Percentiles rank a stretch among this genome's conserved stretches.
Evolutionary conservation across 2,797 vertebrate genomes (phyloP).

Genomic region (Brachyalestes nurse): DNA sequence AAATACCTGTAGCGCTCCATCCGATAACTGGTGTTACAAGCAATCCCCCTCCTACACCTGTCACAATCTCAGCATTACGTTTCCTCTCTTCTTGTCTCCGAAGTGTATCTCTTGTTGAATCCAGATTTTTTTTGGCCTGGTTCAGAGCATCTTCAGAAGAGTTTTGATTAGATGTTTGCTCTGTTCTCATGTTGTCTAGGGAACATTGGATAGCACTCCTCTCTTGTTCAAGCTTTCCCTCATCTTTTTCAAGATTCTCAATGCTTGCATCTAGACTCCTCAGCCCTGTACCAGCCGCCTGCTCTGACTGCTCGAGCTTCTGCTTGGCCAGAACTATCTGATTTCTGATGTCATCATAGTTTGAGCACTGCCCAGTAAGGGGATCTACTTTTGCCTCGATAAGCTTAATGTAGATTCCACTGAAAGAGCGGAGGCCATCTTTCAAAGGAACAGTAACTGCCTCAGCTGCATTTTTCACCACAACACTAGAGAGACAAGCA

Average conservation of each 20-base stretch:
- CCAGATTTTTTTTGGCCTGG: background rate
- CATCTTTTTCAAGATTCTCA: background rate
- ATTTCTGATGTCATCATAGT: slow-evolving; percentile 29
- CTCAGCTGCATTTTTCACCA: background rate
- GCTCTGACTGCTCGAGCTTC: background rate
- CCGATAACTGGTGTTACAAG: background rate
- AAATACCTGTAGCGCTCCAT: background rate
- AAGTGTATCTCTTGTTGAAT: background rate
- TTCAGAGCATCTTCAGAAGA: background rate
- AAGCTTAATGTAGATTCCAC: background rate
- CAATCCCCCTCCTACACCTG: background rate
- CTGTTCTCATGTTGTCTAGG: background rate
- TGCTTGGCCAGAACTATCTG: slow-evolving; percentile 9
- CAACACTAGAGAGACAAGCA: slow-evolving; percentile 11
- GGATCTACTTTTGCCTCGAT: slow-evolving; percentile 9
- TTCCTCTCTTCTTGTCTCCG: background rate
- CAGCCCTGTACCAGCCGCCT: background rate
- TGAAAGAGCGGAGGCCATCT: slow-evolving; percentile 18
- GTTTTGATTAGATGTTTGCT: slow-evolving; percentile 11
- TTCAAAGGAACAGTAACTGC: background rate
- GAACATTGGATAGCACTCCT: background rate
- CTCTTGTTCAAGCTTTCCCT: background rate
- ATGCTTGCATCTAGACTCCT: background rate
- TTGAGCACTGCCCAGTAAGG: slow-evolving; percentile 2
- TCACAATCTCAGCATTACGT: background rate